A percentile compares a stretch with the other conserved stretches of the same genome.
phyloP scores from a whole-genome alignment of 2,797 vertebrate species.

The Cygnus olor region DNA sequence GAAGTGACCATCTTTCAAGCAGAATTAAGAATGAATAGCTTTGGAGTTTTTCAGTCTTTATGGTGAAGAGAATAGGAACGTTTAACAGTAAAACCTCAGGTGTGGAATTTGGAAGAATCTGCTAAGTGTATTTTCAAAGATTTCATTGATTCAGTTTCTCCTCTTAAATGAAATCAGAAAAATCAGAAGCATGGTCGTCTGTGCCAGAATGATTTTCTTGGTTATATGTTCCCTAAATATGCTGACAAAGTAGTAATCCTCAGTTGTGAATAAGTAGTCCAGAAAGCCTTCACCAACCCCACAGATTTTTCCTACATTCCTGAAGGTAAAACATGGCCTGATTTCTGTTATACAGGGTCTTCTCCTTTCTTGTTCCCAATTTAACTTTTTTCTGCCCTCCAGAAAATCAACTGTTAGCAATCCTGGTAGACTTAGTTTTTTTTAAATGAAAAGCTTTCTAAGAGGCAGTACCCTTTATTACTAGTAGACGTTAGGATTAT shows the following conservation, averaged over 20 bases:
- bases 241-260: neutral
- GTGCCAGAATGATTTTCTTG: neutral
- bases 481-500: neutral
- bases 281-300: neutral
- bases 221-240: neutral
- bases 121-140: neutral
- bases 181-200: neutral
- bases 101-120: neutral
- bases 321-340: neutral
- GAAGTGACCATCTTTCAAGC: neutral
- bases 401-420: neutral
- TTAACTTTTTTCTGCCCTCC: neutral
- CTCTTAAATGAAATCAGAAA: neutral
- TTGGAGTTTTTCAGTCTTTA: neutral
- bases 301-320: neutral
- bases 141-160: neutral
- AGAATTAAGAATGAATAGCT: neutral
- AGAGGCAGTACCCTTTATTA: neutral
- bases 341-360: neutral
- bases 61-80: neutral
- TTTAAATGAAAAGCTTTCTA: neutral
- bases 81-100: neutral
- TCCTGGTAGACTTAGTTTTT: neutral
- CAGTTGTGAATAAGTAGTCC: neutral
- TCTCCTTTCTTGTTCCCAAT: fast-evolving